Conservation (phyloP, 2,888 invertebrate genomes). For the Scaptomyza tumidula region DNA sequence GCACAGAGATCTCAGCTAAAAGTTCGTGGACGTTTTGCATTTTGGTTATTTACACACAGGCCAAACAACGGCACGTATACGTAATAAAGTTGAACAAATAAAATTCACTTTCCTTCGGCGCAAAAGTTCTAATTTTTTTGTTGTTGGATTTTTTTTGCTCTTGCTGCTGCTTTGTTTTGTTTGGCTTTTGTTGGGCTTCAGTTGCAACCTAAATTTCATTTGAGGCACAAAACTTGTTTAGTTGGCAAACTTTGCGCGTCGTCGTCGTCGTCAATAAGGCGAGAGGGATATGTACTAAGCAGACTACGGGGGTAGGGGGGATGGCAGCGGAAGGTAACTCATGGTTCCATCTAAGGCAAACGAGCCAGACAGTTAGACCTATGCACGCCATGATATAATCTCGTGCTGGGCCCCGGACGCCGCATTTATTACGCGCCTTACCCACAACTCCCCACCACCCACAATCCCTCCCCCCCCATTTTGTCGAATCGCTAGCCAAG, state of each 20-base stretch:
- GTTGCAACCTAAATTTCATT: constrained; percentile 81
- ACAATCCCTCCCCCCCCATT: no score
- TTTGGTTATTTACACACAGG: constrained; percentile 77
- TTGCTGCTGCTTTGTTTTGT: constrained; percentile 63
- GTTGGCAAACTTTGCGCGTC: constrained; percentile 79
- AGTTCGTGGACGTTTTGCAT: constrained; percentile 65
- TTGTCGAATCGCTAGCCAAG: neutral
- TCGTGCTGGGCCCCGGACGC: constrained; percentile 37
- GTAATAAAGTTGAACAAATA: constrained; percentile 80
- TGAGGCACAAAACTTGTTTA: constrained; percentile 80
- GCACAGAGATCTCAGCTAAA: constrained; percentile 40
- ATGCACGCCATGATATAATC: constrained; percentile 76
- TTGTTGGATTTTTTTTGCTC: constrained; percentile 19
- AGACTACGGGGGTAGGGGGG: neutral
- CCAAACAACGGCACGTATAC: constrained; percentile 76
- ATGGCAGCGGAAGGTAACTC: neutral
- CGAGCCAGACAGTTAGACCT: constrained; percentile 68
- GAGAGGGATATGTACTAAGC: constrained; percentile 40
- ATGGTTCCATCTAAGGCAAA: constrained; percentile 24
- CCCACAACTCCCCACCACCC: constrained; percentile 27
- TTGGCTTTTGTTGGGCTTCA: constrained; percentile 77
- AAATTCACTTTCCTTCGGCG: constrained; percentile 77
- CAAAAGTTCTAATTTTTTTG: constrained; percentile 76
- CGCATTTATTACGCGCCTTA: constrained; percentile 65
- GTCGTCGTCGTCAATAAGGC: constrained; percentile 77